Conservation (phyloP, 2,113 vertebrate species). For the Ailuropoda melanoleuca region DNA sequence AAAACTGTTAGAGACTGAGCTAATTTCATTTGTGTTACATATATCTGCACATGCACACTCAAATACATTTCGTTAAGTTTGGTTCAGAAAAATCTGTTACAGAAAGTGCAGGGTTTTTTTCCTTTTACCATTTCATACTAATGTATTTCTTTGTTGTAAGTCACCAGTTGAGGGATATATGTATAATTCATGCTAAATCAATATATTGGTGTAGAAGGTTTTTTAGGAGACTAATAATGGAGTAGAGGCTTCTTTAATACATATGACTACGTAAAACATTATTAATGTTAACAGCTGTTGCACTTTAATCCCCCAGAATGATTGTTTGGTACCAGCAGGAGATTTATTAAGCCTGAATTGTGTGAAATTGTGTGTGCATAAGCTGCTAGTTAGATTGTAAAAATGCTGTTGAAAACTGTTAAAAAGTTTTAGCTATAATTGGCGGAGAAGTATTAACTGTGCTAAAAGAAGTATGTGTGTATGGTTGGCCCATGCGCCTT, state of each 20-base stretch:
- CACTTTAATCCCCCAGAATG: constrained; percentile 87
- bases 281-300: constrained; percentile 88
- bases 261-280: constrained; percentile 83
- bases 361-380: constrained; percentile 89
- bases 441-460: constrained; percentile 92
- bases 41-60: fast-evolving
- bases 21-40: not conserved
- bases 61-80: constrained; percentile 34
- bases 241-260: constrained; percentile 81
- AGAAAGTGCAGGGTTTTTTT: constrained; percentile 27
- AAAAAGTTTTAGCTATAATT: constrained; percentile 90
- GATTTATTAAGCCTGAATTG: constrained; percentile 88
- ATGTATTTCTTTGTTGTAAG: constrained; percentile 69
- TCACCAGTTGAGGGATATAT: constrained; percentile 74
- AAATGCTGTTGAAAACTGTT: constrained; percentile 87
- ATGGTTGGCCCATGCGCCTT: constrained; percentile 86
- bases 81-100: constrained; percentile 37
- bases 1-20: not conserved
- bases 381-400: constrained; percentile 88
- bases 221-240: constrained; percentile 78
- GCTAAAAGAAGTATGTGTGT: constrained; percentile 89
- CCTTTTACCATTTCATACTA: constrained; percentile 41
- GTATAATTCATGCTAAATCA: constrained; percentile 79
- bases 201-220: constrained; percentile 74
- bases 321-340: constrained; percentile 89